Evolutionary conservation across 1,140 invertebrate genomes (phyloP).

Genomic region (Cecropterus lyciades): DNA sequence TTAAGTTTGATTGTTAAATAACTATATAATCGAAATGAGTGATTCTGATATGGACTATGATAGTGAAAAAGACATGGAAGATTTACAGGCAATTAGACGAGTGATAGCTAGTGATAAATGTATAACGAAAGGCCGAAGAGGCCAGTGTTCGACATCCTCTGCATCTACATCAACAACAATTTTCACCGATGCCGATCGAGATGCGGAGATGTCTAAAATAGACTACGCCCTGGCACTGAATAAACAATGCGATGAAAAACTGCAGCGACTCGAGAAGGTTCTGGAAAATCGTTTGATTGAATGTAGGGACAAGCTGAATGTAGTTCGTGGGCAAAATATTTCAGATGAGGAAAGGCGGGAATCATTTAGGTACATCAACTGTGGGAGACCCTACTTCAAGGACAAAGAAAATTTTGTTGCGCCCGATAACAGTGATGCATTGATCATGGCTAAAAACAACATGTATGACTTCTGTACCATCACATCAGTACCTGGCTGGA

Average conservation of each 20-base stretch:
- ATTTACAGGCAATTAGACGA: slow-evolving; percentile 51
- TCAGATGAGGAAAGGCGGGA: slow-evolving; percentile 42
- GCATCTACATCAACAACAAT: background rate
- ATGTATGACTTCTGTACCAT: slow-evolving; percentile 70
- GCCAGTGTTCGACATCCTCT: background rate
- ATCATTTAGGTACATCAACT: slow-evolving; percentile 56
- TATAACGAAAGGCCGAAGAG: background rate
- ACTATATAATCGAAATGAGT: slow-evolving; percentile 39
- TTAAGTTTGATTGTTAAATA: too few species aligned
- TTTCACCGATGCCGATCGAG: too few species aligned
- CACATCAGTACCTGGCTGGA: slow-evolving; percentile 63
- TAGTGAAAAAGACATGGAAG: slow-evolving; percentile 53
- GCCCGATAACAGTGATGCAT: slow-evolving; percentile 68
- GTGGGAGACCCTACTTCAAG: slow-evolving; percentile 74
- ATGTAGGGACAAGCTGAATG: slow-evolving; percentile 52
- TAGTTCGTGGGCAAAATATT: slow-evolving; percentile 39
- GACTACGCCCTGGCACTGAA: slow-evolving; percentile 60
- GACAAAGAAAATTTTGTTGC: slow-evolving; percentile 60
- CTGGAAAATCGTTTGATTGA: slow-evolving; percentile 52
- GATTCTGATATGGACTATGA: slow-evolving; percentile 39
- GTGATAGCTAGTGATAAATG: slow-evolving; percentile 37
- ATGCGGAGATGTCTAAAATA: slow-evolving; percentile 50
- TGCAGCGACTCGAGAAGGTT: slow-evolving; percentile 55
- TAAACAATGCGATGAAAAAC: slow-evolving; percentile 64
- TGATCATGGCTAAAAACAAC: slow-evolving; percentile 54